Conservation (phyloP, 2,888 invertebrate species). For the Agrotis puta region DNA sequence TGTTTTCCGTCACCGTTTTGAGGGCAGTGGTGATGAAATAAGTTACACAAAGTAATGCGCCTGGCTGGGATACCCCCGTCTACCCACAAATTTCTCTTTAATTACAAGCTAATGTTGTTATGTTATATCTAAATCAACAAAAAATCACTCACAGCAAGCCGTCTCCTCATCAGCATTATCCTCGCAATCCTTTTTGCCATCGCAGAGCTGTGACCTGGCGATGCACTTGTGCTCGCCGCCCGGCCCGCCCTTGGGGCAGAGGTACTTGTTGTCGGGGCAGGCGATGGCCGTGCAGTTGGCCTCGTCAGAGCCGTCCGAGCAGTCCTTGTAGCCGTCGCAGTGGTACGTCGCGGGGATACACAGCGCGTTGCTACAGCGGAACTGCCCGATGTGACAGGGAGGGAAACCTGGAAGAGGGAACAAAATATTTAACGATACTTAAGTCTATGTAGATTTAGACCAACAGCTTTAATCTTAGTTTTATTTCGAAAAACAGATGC, state of each 20-base stretch:
- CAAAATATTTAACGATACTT: too few species aligned
- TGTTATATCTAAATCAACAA: background rate
- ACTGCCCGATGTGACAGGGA: conserved; percentile 97
- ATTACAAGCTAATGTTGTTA: too few species aligned
- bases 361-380: conserved; percentile 97
- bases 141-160: conserved; percentile 95
- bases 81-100: too few species aligned
- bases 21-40: too few species aligned
- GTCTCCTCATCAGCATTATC: conserved; percentile 97
- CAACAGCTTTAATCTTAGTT: too few species aligned
- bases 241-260: conserved; percentile 94
- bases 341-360: conserved; percentile 97
- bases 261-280: conserved; percentile 97
- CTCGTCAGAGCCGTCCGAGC: conserved; percentile 97
- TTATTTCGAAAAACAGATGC: background rate
- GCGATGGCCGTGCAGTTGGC: conserved; percentile 96
- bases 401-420: conserved; percentile 93
- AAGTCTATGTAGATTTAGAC: too few species aligned
- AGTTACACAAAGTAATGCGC: too few species aligned
- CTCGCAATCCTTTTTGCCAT: conserved; percentile 97
- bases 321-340: conserved; percentile 97
- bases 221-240: conserved; percentile 96
- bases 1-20: too few species aligned
- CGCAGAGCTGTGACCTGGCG: conserved; percentile 96
- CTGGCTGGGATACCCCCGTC: too few species aligned